Evolutionary conservation across 2,113 vertebrate genomes (phyloP).

Genomic region (Motacilla tschutschensis): DNA sequence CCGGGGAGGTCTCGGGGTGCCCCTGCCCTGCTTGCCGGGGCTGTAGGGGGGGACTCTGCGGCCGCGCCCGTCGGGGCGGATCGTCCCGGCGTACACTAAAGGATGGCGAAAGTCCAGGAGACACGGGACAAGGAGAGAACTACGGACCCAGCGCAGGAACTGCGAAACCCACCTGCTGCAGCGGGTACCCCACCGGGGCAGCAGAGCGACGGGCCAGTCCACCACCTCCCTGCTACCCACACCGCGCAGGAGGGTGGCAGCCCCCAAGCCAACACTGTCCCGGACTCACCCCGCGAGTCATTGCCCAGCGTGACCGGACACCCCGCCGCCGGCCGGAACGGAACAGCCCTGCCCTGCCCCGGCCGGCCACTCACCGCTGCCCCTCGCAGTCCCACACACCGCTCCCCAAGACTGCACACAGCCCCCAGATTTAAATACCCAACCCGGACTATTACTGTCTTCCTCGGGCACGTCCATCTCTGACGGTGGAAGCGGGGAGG

Average conservation of each 20-base stretch:
- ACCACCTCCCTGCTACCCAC: background rate
- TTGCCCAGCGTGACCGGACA: background rate
- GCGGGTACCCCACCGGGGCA: background rate
- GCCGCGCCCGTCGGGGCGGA: background rate
- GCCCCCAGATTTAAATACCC: background rate
- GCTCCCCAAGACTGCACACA: background rate
- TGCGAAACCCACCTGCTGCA: background rate
- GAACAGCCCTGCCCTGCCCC: background rate
- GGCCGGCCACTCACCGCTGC: background rate
- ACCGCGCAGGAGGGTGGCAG: background rate
- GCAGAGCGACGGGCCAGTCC: background rate
- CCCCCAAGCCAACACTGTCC: background rate
- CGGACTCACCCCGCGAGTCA: background rate
- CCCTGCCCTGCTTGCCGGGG: background rate
- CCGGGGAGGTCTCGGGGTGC: background rate
- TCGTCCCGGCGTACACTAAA: accelerated
- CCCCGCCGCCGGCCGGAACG: background rate
- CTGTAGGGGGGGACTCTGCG: background rate
- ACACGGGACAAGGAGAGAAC: background rate
- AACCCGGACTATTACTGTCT: background rate
- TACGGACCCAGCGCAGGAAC: background rate
- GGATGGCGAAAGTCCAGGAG: no score
- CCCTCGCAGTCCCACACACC: accelerated
- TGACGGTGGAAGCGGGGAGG: background rate
- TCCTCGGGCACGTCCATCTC: conserved; percentile 21